Base-by-base conservation (phyloP, 2,113 vertebrate species). In the Sardina pilchardus region DNA sequence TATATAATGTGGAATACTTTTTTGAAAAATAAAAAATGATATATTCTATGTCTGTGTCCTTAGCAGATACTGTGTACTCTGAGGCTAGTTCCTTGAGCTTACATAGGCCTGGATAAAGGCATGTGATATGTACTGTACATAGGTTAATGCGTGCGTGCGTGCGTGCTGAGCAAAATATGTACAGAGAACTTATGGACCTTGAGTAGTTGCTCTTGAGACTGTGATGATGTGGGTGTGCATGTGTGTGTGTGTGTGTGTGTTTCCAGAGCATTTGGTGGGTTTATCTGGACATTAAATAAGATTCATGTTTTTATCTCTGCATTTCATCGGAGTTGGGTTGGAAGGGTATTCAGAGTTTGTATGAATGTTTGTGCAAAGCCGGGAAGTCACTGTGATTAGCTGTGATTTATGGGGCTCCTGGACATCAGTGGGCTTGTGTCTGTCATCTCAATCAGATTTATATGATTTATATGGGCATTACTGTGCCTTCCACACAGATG, bases 1-100 rank as follows among this genome's bases (percentile, higher is more conserved):
- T 89, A 91, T 89, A 93, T 84, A 93, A 89, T 92, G 92, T 92
- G 93, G 94, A 94, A 94, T 8, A 44, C 42, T 44, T 53, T 85
- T 88, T 87, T 83, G 89, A 82, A 59, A 85, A 88, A 87, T 85
- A 88, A 90, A 88, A 84, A 81, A 82, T 36, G 81, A 82, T 86
- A 89, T 90, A 88, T 90, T 90, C 89, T 71, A 71, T 26, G 30
- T 30, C 63, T 71, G 50, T 53, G 50, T 19, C 45, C 45, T 63
- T 63, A 6, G 59, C 21, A 63, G 21, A 24, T 63, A 63, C 63
- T 71, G 63, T 71, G 26, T 34, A 10, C 26, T 71, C 10, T 14
- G 63, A 26, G 26, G 63, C 4, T 63, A n/a, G 56, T 8, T 63
- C 24, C 63, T 19, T 53, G 50, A 19, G 16, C 17, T 19, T 17